Evolutionary conservation across 2,888 invertebrate genomes (phyloP).

Genomic region (Acrobasis repandana): DNA sequence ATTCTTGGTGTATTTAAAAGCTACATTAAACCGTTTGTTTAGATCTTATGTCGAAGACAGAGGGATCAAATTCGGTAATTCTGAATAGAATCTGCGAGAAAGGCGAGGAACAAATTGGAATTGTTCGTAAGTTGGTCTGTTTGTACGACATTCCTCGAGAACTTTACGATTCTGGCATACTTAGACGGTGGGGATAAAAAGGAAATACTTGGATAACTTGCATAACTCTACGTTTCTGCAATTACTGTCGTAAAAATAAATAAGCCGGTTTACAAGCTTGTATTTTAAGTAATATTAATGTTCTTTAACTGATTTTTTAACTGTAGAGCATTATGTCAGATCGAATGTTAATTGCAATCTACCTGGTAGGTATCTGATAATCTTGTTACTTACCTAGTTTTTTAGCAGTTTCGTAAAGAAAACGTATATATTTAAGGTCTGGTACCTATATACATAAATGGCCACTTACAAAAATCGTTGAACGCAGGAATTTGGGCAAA

Average conservation of each 20-base stretch:
- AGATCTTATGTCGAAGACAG: not conserved
- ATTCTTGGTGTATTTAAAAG: constrained; percentile 7
- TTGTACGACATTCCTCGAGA: constrained; percentile 37
- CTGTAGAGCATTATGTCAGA: not conserved
- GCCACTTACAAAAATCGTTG: constrained; percentile 5
- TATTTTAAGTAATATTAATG: constrained; percentile 9
- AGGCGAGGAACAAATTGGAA: constrained; percentile 56
- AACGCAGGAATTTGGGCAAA: constrained; percentile 12
- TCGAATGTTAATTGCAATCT: not conserved
- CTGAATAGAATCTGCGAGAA: constrained; percentile 23
- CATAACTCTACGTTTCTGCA: constrained; percentile 19
- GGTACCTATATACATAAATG: not conserved
- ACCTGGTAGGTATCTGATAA: not conserved
- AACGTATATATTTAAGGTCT: not conserved
- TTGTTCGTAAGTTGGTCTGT: constrained; percentile 50
- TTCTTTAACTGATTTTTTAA: not conserved
- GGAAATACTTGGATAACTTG: constrained; percentile 24
- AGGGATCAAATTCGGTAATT: constrained; percentile 2
- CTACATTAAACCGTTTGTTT: not conserved
- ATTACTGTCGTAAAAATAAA: constrained; percentile 12
- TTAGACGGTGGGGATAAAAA: constrained; percentile 34
- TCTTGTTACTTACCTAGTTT: not conserved
- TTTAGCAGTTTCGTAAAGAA: not conserved
- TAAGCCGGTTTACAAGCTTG: not conserved
- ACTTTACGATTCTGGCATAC: constrained; percentile 39